Percentiles rank a stretch among this genome's conserved stretches.
Conservation (phyloP, 2,113 vertebrate species). For the Corydoras maculifer region DNA sequence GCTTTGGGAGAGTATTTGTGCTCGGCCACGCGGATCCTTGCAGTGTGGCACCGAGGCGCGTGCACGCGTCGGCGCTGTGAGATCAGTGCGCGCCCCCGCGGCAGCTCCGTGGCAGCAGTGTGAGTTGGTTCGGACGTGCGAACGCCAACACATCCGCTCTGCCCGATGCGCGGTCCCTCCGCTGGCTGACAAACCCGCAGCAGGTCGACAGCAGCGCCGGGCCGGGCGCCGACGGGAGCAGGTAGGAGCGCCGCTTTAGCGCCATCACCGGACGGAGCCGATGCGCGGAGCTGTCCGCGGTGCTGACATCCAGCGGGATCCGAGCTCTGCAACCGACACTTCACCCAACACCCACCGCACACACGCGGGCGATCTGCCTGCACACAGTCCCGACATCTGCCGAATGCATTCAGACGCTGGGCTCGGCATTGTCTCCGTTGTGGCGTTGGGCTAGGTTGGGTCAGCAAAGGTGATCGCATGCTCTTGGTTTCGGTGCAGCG, state of each 20-base stretch:
- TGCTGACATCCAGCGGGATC: background rate
- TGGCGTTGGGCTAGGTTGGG: background rate
- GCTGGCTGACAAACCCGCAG: slow-evolving; percentile 37
- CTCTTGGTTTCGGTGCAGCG: no score
- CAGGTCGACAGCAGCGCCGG: background rate
- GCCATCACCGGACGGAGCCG: background rate
- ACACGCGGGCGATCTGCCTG: background rate
- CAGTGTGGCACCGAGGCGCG: slow-evolving; percentile 34
- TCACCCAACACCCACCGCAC: background rate
- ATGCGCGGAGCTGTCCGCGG: background rate
- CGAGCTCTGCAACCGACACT: background rate
- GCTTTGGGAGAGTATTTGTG: no score
- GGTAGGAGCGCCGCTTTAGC: background rate
- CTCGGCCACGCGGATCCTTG: no score
- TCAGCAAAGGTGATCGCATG: no score
- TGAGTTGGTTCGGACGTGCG: slow-evolving; percentile 22
- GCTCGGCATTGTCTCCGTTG: background rate
- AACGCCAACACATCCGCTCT: slow-evolving; percentile 28
- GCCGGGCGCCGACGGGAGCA: background rate
- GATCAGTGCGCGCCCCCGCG: slow-evolving; percentile 34
- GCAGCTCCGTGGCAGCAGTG: slow-evolving; percentile 13
- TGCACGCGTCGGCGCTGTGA: slow-evolving; percentile 34
- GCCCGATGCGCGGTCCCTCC: slow-evolving; percentile 39
- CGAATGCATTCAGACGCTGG: background rate
- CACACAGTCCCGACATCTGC: background rate